Evolutionary conservation across 2,888 invertebrate genomes (phyloP).

Genomic region (Lycophotia porphyrea): DNA sequence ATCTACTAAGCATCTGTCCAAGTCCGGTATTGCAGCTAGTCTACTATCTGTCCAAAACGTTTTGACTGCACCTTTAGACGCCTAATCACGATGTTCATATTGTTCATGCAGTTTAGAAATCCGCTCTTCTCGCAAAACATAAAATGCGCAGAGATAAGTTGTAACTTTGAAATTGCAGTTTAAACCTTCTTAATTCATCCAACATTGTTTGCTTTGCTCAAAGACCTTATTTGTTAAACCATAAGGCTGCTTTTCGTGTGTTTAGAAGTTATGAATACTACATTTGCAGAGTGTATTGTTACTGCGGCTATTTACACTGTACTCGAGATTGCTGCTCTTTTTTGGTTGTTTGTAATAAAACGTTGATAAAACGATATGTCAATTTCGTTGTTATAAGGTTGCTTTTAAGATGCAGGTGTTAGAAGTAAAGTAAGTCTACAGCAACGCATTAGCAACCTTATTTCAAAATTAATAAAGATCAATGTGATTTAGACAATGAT

Average conservation of each 20-base stretch:
- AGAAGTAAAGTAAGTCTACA: neutral
- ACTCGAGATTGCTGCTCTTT: slow-evolving; percentile 65
- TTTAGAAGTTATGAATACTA: slow-evolving; percentile 55
- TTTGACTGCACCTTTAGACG: neutral
- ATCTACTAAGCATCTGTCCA: too few species aligned
- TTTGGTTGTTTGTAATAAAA: slow-evolving; percentile 44
- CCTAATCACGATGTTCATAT: neutral
- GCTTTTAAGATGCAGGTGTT: neutral
- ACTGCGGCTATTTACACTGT: slow-evolving; percentile 69
- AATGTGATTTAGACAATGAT: neutral
- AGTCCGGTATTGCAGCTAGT: neutral
- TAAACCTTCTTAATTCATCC: slow-evolving; percentile 49
- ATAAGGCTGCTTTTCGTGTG: slow-evolving; percentile 47
- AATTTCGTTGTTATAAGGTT: neutral
- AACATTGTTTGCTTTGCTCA: slow-evolving; percentile 20
- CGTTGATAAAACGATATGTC: slow-evolving; percentile 44
- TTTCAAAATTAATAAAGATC: neutral
- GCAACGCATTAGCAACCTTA: neutral
- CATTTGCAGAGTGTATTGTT: slow-evolving; percentile 70
- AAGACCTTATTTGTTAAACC: slow-evolving; percentile 25
- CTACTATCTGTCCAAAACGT: neutral
- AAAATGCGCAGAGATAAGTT: slow-evolving; percentile 46
- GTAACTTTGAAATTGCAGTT: slow-evolving; percentile 57
- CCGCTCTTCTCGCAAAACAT: slow-evolving; percentile 33
- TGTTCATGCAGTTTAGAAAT: slow-evolving; percentile 15